Base-by-base conservation (phyloP, 2,888 invertebrate genomes). In the Drosophila lutescens region DNA sequence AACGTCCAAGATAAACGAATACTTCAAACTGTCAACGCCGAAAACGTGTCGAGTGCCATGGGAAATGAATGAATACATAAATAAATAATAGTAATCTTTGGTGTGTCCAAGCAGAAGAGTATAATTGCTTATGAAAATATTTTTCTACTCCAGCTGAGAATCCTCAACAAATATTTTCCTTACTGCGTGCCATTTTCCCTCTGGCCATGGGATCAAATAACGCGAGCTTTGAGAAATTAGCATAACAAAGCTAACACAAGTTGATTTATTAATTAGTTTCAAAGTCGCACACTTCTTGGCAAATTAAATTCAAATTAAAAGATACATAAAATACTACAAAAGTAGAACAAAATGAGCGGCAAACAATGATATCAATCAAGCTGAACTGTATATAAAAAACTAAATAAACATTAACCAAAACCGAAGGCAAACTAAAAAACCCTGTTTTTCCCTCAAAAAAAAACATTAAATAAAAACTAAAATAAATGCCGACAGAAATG, bases 11-110 rank as follows among this genome's bases (percentile, higher is more conserved):
- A 46, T 32, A 67, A 68, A 17, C 49, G 36, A 73, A 66, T 74
- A 70, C 65, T 68, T 77, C 46, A 74, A 81, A 87, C 77, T 85
- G 82, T 81, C 86, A 87, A 79, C 84, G 56, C 71, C 30, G 34
- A 56, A 73, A 62, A 53, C 71, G 74, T 74, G 74, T 65, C 65
- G 66, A 63, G 70, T 34, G 54, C 41, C 63, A 46, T 47, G 62
- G 60, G 66, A 69, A 40, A 40, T 69, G 46, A 40, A 47, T 56
- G 46, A 46, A 66, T 66, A 40, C 67, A 66, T 65, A 68, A 66
- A 68, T 40, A 26, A 26, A 26, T 26, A 26, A 20, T 20, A 20
- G 20, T 20, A 46, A 32, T 38, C 20, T 65, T 32, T 15, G 55
- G n/a, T 26, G 26, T 30, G 15, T 17, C 57, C 60, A 51, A 46